Conservation (phyloP, 1,140 invertebrate genomes). For the Armadillidium nasatum region DNA sequence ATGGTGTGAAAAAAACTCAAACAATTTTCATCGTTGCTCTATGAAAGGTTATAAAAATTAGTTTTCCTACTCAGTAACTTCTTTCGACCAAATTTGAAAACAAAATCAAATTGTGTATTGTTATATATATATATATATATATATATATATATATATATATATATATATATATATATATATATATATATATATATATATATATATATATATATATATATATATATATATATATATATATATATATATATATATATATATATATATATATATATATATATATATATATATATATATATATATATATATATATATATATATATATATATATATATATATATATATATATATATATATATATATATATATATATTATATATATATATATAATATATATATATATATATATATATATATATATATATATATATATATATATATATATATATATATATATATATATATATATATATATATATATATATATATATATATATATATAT, state of each 20-base stretch:
- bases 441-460: not conserved
- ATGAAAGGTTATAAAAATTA: too few relatives aligned
- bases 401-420: not conserved
- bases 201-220: slow-evolving; percentile 6
- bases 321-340: not conserved
- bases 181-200: not conserved
- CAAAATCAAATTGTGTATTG: too few relatives aligned
- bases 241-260: slow-evolving; percentile 23
- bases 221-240: slow-evolving; percentile 19
- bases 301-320: not conserved
- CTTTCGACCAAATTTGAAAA: too few relatives aligned
- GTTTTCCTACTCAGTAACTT: too few relatives aligned
- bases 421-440: not conserved
- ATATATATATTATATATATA: not conserved
- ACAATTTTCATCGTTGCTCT: too few relatives aligned
- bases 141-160: slow-evolving; percentile 2
- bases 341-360: not conserved
- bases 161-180: slow-evolving; percentile 6
- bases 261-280: slow-evolving; percentile 22
- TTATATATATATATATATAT: too few relatives aligned
- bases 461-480: not conserved
- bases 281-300: slow-evolving; percentile 23
- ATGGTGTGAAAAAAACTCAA: too few relatives aligned
- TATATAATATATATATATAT: not conserved
- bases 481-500: slow-evolving; percentile 6